Evolutionary conservation across 1,140 invertebrate species (phyloP).

Genomic region (Leptinotarsa lineolata): DNA sequence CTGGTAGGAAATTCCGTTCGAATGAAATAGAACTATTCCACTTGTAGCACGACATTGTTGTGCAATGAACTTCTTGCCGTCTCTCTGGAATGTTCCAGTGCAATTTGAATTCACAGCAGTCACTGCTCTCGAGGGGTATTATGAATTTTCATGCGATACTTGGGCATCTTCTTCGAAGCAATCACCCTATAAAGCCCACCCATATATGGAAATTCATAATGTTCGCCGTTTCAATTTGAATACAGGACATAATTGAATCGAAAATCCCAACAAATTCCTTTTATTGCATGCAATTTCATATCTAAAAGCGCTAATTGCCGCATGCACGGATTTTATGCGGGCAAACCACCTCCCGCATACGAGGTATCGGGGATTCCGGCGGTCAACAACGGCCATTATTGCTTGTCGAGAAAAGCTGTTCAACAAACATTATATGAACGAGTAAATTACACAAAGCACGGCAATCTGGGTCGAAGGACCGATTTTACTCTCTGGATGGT

Average conservation of each 20-base stretch:
- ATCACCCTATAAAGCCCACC: no score
- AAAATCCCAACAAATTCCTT: slow-evolving; percentile 12
- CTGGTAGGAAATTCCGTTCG: no score
- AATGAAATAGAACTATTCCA: no score
- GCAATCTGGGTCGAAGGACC: slow-evolving; percentile 13
- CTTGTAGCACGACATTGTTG: no score
- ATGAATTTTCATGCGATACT: no score
- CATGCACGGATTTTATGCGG: slow-evolving; percentile 3
- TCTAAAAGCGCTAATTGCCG: not conserved
- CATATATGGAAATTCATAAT: no score
- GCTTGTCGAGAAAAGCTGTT: slow-evolving; percentile 11
- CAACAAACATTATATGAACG: slow-evolving; percentile 18
- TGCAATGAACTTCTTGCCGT: no score
- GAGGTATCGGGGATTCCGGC: slow-evolving; percentile 1
- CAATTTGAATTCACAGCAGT: no score
- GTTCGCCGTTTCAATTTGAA: not conserved
- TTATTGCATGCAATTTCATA: not conserved
- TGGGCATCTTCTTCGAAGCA: no score
- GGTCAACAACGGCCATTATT: slow-evolving; percentile 11
- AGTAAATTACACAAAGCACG: slow-evolving; percentile 17
- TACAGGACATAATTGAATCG: not conserved
- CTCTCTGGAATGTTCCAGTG: no score
- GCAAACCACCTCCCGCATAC: not conserved
- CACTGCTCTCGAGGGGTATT: no score
- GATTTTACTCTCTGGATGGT: not conserved